Evolutionary conservation across 1,140 invertebrate species (phyloP).

Genomic region (Acromyrmex heyeri): DNA sequence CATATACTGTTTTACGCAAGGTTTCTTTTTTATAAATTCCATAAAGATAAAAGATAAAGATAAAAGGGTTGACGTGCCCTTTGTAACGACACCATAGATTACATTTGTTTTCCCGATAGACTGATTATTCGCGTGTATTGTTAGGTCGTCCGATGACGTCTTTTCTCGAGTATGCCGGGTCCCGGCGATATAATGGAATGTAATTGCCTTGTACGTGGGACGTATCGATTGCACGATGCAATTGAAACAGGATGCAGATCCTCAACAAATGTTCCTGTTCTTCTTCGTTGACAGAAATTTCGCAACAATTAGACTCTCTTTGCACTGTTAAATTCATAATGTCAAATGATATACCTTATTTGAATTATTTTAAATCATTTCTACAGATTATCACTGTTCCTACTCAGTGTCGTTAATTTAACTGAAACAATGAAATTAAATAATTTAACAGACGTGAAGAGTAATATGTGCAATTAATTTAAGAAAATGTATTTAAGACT

Average conservation of each 20-base stretch:
- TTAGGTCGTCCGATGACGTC: conserved; percentile 50
- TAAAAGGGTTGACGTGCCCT: conserved; percentile 10
- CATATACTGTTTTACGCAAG: not conserved
- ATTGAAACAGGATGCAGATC: conserved; percentile 59
- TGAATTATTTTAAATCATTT: too few species aligned
- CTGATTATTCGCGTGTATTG: conserved; percentile 41
- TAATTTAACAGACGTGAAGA: too few species aligned
- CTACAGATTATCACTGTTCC: too few species aligned
- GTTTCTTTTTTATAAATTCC: not conserved
- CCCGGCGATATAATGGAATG: conserved; percentile 56
- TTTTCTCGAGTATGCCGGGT: conserved; percentile 48
- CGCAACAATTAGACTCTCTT: not conserved
- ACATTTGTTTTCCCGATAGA: conserved; percentile 14
- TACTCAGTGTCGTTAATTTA: too few species aligned
- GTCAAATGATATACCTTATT: too few species aligned
- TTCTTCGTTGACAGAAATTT: conserved; percentile 34
- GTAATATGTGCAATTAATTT: too few species aligned
- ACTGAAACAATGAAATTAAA: too few species aligned
- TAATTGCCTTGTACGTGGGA: conserved; percentile 60
- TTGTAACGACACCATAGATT: conserved; percentile 18
- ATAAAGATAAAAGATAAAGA: not conserved
- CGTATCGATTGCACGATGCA: conserved; percentile 60
- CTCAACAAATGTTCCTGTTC: conserved; percentile 33
- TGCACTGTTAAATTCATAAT: too few species aligned
- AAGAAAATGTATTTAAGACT: too few species aligned